phyloP scores from a whole-genome alignment of 2,888 invertebrate genomes.

The Sinodicranocentrus sp. region DNA sequence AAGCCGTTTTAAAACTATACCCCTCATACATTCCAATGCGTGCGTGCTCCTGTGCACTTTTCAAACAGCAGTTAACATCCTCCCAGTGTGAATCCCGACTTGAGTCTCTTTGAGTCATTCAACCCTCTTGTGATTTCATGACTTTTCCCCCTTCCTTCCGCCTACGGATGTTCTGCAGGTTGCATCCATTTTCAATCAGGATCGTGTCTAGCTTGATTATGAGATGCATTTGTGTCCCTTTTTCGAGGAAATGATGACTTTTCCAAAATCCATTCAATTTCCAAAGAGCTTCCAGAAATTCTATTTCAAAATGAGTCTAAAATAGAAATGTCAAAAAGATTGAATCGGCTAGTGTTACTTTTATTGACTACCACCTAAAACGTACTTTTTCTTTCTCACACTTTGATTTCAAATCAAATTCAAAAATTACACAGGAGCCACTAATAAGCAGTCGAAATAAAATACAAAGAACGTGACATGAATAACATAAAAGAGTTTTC shows the following conservation, averaged over 20 bases:
- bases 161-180: background rate
- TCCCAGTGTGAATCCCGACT: background rate
- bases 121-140: constrained; percentile 48
- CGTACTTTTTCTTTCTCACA: too few species aligned
- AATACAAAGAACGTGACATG: constrained; percentile 5
- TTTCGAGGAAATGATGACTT: constrained; percentile 35
- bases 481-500: constrained; percentile 1
- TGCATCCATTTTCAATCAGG: constrained; percentile 39
- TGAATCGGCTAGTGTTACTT: too few species aligned
- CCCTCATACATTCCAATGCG: constrained; percentile 5
- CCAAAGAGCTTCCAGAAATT: too few species aligned
- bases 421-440: constrained; percentile 4
- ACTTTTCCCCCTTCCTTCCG: constrained; percentile 26
- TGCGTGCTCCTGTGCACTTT: constrained; percentile 33
- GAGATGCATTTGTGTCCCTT: constrained; percentile 28
- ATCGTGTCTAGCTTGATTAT: constrained; percentile 49
- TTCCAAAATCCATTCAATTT: too few species aligned
- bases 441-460: background rate
- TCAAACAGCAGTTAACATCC: constrained; percentile 34
- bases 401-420: too few species aligned
- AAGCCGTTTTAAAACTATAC: background rate
- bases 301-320: too few species aligned
- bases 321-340: too few species aligned
- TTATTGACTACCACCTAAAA: too few species aligned
- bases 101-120: constrained; percentile 10